These are phyloP conservation scores for Heteromyza rotundicornis DNA, from an alignment of 2,888 invertebrate genomes.

Conservation along the genomic window DNA sequence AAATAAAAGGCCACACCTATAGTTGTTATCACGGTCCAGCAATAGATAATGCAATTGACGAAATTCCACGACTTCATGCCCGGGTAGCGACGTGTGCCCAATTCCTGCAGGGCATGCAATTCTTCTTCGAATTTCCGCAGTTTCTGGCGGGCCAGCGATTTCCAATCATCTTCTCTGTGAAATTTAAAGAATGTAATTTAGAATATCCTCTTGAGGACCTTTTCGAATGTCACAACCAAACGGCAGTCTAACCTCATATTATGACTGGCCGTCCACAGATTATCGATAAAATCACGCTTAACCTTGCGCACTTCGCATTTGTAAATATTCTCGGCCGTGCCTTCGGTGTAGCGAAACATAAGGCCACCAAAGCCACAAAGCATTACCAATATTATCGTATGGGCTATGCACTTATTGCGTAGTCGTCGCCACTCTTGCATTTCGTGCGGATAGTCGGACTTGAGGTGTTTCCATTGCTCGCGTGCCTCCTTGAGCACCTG, in stretches of 20 bases:
- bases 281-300: constrained; percentile 84
- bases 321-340: constrained; percentile 82
- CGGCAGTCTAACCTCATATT: constrained; percentile 66
- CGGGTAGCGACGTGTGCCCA: constrained; percentile 82
- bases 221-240: neutral
- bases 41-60: constrained; percentile 84
- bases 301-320: constrained; percentile 88
- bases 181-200: neutral
- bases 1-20: constrained; percentile 75
- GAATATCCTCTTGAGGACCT: neutral
- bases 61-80: constrained; percentile 88
- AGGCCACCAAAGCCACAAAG: constrained; percentile 81
- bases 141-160: constrained; percentile 80
- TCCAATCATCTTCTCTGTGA: constrained; percentile 87
- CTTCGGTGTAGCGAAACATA: constrained; percentile 82
- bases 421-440: constrained; percentile 65
- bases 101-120: constrained; percentile 81
- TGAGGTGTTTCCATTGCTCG: constrained; percentile 68
- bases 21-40: constrained; percentile 84
- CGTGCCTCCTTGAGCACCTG: constrained; percentile 63
- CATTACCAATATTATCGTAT: constrained; percentile 73
- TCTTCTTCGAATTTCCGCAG: constrained; percentile 86
- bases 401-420: constrained; percentile 72
- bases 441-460: constrained; percentile 67
- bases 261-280: constrained; percentile 82